phyloP scores from a whole-genome alignment of 2,113 vertebrate genomes.

The Psilopsiagon aymara region DNA sequence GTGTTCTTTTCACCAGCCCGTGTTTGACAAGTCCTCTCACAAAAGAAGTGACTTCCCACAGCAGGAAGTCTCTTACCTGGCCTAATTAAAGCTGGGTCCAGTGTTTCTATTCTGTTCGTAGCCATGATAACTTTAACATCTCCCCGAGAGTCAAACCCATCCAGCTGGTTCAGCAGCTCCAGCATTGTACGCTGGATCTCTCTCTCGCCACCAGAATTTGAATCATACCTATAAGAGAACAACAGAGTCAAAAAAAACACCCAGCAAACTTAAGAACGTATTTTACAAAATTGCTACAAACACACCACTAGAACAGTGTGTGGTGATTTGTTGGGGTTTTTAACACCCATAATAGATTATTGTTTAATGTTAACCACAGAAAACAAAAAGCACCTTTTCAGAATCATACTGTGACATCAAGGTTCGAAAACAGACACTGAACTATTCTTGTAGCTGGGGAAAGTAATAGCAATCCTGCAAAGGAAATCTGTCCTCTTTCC shows the following conservation, averaged over 20 bases:
- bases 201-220: constrained; percentile 94
- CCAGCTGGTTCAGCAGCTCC: constrained; percentile 95
- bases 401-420: neutral
- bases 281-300: neutral
- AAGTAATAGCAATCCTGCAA: neutral
- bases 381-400: neutral
- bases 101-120: constrained; percentile 96
- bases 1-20: neutral
- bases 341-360: rapidly evolving
- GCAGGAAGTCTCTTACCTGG: constrained; percentile 79
- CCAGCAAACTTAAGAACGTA: neutral
- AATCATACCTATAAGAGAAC: constrained; percentile 86
- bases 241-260: neutral
- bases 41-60: neutral
- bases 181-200: constrained; percentile 98
- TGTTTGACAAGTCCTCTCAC: neutral
- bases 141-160: constrained; percentile 95
- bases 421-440: neutral
- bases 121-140: constrained; percentile 99
- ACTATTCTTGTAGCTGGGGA: neutral
- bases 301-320: neutral
- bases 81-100: constrained; percentile 96
- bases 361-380: neutral
- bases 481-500: neutral
- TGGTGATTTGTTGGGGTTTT: neutral